Percentiles rank a stretch among this genome's conserved stretches.
Evolutionary conservation across 2,888 invertebrate species (phyloP).

Genomic region (Piscicola geometra): DNA sequence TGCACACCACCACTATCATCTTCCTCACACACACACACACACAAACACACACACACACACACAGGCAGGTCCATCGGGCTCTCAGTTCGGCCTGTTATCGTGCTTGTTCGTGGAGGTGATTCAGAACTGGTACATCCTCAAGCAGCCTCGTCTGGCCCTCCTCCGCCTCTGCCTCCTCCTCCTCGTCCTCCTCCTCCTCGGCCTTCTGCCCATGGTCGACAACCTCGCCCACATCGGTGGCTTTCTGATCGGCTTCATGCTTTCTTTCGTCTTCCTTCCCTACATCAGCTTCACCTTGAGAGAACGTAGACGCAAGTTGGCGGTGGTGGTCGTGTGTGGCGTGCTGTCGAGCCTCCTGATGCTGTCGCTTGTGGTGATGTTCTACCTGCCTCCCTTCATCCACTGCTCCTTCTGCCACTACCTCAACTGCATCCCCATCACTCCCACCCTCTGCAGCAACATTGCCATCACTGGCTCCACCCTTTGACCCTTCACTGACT

Average conservation of each 20-base stretch:
- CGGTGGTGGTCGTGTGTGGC: conserved; percentile 63
- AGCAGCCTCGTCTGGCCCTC: conserved; percentile 48
- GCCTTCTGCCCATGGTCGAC: conserved; percentile 94
- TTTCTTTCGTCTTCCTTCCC: conserved; percentile 88
- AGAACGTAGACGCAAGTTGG: conserved; percentile 69
- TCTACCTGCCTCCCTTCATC: conserved; percentile 81
- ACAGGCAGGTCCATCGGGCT: conserved; percentile 94
- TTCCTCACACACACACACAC: not conserved
- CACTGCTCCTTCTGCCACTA: conserved; percentile 81
- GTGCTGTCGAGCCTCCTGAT: conserved; percentile 69
- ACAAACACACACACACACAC: conserved; percentile 46
- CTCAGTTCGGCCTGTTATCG: conserved; percentile 90
- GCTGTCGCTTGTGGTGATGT: conserved; percentile 70
- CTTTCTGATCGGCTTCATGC: conserved; percentile 83
- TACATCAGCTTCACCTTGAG: conserved; percentile 85
- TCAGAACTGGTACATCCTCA: conserved; percentile 82
- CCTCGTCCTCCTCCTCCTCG: conserved; percentile 57
- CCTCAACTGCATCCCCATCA: conserved; percentile 83
- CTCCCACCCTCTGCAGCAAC: conserved; percentile 78
- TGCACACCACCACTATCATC: too few relatives aligned
- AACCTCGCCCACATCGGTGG: conserved; percentile 96
- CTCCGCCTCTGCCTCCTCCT: conserved; percentile 48
- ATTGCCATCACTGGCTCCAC: conserved; percentile 35
- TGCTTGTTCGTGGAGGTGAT: conserved; percentile 87
- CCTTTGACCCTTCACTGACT: too few relatives aligned